Percentiles rank a stretch among this genome's conserved stretches.
Evolutionary conservation across 2,113 vertebrate genomes (phyloP).

Genomic region (Nipponia nippon): DNA sequence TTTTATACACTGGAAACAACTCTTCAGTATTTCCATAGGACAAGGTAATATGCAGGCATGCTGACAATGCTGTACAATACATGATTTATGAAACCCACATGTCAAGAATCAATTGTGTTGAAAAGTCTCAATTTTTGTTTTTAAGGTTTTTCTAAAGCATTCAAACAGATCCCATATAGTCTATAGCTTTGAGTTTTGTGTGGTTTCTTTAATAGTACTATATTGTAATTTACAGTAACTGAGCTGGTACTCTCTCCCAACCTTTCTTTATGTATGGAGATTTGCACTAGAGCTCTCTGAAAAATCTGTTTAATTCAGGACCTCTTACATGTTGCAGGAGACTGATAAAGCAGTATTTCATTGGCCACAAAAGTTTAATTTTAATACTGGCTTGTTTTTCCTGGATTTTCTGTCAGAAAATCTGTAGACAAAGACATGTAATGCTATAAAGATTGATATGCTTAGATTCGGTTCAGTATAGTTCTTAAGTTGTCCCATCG

Average conservation of each 20-base stretch:
- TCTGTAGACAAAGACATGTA: neutral
- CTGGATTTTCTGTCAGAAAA: neutral
- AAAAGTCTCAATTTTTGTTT: constrained; percentile 52
- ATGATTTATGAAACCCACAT: constrained; percentile 52
- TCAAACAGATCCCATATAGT: neutral
- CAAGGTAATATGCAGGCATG: neutral
- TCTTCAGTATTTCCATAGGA: constrained; percentile 29
- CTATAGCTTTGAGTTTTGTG: neutral
- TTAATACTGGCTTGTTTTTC: neutral
- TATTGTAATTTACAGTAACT: neutral
- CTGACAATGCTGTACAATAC: constrained; percentile 25
- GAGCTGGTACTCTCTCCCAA: neutral
- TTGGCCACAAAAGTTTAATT: neutral
- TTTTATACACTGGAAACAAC: neutral
- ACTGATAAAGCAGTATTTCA: neutral
- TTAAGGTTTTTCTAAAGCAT: constrained; percentile 8
- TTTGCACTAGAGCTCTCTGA: neutral
- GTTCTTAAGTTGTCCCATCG: neutral
- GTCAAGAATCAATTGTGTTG: constrained; percentile 59
- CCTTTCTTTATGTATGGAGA: neutral
- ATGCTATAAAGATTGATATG: neutral
- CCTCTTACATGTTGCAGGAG: neutral
- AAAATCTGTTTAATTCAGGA: neutral
- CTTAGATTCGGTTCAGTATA: neutral
- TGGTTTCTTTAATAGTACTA: neutral